Evolutionary conservation across 2,888 invertebrate species (phyloP).

Genomic region (Sesia apiformis): DNA sequence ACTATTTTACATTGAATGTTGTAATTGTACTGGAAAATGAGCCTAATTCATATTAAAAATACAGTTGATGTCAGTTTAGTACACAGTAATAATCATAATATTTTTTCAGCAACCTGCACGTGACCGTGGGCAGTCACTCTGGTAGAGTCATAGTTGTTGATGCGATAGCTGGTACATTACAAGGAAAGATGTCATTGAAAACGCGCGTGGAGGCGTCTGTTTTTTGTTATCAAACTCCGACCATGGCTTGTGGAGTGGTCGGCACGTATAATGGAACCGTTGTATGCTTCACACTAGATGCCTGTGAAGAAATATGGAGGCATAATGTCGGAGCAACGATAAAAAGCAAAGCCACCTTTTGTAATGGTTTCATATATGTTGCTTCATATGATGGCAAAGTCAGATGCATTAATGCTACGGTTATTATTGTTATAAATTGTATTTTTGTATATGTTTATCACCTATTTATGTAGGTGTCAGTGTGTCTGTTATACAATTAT

Average conservation of each 20-base stretch:
- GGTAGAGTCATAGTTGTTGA: slow-evolving; percentile 78
- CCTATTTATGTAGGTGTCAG: too few species aligned
- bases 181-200: slow-evolving; percentile 68
- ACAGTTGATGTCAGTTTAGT: too few species aligned
- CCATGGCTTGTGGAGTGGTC: slow-evolving; percentile 71
- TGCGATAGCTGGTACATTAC: slow-evolving; percentile 60
- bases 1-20: too few species aligned
- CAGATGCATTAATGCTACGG: slow-evolving; percentile 73
- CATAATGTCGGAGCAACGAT: slow-evolving; percentile 76
- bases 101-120: slow-evolving; percentile 46
- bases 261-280: slow-evolving; percentile 86
- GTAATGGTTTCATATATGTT: slow-evolving; percentile 67
- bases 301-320: slow-evolving; percentile 76
- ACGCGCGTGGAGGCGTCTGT: slow-evolving; percentile 84
- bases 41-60: too few species aligned
- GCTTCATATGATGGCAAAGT: slow-evolving; percentile 83
- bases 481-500: too few species aligned
- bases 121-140: slow-evolving; percentile 78
- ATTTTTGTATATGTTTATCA: too few species aligned
- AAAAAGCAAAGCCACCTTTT: slow-evolving; percentile 72
- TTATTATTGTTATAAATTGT: slow-evolving; percentile 22
- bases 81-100: not conserved
- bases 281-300: slow-evolving; percentile 76
- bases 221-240: slow-evolving; percentile 35
- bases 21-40: too few species aligned